Evolutionary conservation across 2,888 invertebrate species (phyloP).

Genomic region (Hartigia nigra): DNA sequence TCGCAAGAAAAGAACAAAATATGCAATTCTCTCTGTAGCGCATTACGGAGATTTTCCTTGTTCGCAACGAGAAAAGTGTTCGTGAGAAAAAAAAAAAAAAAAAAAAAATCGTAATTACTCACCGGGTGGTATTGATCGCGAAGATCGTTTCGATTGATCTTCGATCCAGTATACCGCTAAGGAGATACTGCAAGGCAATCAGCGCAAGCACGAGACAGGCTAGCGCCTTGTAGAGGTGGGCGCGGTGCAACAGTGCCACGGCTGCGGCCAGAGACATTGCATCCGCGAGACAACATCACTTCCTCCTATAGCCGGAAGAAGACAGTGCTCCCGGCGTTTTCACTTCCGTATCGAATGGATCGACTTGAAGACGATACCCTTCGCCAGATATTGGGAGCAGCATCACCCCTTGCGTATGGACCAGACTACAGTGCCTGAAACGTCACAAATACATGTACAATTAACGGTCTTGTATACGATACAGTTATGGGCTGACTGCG

Average conservation of each 20-base stretch:
- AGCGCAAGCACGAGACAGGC: conserved; percentile 73
- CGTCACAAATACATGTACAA: not conserved
- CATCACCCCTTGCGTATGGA: not conserved
- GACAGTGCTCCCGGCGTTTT: conserved; percentile 38
- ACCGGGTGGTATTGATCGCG: conserved; percentile 60
- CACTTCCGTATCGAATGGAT: not conserved
- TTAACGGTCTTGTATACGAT: no score
- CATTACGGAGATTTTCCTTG: not conserved
- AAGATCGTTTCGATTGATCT: conserved; percentile 62
- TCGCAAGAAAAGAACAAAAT: not conserved
- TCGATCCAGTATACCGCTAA: conserved; percentile 73
- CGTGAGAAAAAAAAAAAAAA: not conserved
- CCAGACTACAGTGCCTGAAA: not conserved
- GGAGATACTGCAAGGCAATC: conserved; percentile 77
- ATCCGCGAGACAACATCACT: conserved; percentile 63
- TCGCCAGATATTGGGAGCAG: not conserved
- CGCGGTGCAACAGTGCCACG: conserved; percentile 68
- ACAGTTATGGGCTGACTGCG: not conserved
- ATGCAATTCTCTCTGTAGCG: not conserved
- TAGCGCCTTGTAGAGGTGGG: conserved; percentile 71
- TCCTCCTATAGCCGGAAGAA: conserved; percentile 51
- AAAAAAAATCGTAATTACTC: conserved; percentile 25
- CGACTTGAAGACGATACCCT: not conserved
- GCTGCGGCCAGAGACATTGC: conserved; percentile 64
- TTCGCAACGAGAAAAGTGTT: not conserved